A percentile compares a stretch with the other conserved stretches of the same genome.
These are phyloP conservation scores for Cephus sareptanus DNA, from an alignment of 2,888 invertebrate genomes.

Conservation along the genomic window DNA sequence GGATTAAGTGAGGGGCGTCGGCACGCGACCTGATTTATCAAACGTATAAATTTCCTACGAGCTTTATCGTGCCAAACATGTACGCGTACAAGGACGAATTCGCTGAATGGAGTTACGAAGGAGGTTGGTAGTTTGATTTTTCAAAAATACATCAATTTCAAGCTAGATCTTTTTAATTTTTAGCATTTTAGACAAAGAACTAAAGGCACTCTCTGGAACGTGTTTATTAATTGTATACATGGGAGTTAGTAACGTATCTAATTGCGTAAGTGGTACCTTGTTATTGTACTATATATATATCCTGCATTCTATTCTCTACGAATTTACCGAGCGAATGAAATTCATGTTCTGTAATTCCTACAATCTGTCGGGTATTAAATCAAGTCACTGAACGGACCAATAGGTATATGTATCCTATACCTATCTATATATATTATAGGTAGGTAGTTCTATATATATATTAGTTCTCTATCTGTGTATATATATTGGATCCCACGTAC, in stretches of 20 bases:
- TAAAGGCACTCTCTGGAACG: background rate
- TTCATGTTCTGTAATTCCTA: slow-evolving; percentile 2
- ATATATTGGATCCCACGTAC: slow-evolving; percentile 13
- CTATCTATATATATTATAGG: background rate
- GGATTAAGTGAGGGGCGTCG: slow-evolving; percentile 23
- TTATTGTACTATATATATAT: background rate
- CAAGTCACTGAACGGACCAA: background rate
- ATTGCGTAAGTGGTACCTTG: background rate
- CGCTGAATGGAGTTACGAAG: background rate
- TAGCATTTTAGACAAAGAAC: background rate
- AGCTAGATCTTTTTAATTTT: background rate
- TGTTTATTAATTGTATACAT: background rate
- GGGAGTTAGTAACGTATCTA: background rate
- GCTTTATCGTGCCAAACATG: background rate
- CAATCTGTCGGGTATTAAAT: slow-evolving; percentile 6
- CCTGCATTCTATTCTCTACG: background rate
- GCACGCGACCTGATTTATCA: slow-evolving; percentile 24
- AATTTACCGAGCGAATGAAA: background rate
- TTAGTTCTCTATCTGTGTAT: background rate
- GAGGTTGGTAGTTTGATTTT: background rate
- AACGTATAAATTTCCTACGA: slow-evolving; percentile 10
- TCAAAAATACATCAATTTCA: background rate
- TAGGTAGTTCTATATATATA: background rate
- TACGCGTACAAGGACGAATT: background rate
- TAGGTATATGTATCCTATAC: background rate